A percentile compares a stretch with the other conserved stretches of the same genome.
Conservation (phyloP, 1,140 invertebrate species). For the Diorhabda sublineata region DNA sequence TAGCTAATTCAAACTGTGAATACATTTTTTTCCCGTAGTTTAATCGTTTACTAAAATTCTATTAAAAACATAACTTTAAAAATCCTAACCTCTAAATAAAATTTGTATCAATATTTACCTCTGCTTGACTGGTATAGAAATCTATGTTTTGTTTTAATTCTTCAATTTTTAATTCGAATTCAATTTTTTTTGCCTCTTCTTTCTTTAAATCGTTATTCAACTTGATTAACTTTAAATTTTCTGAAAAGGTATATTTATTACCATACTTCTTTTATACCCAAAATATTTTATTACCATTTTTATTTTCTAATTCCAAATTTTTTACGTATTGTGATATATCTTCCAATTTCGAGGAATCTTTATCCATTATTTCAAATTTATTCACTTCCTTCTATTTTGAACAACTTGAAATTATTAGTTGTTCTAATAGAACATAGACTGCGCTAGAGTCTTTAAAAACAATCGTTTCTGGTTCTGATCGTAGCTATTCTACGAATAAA, state of each 20-base stretch:
- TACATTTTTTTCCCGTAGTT: background rate
- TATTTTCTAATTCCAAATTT: background rate
- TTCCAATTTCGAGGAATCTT: too few species aligned
- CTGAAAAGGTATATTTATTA: background rate
- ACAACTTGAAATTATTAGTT: too few species aligned
- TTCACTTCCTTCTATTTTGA: too few species aligned
- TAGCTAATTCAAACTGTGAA: constrained; percentile 6
- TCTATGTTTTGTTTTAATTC: background rate
- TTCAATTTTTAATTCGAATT: constrained; percentile 5
- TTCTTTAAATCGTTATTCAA: background rate
- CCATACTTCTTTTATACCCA: too few species aligned
- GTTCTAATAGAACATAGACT: too few species aligned
- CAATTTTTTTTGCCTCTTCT: constrained; percentile 2
- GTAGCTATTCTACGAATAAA: too few species aligned
- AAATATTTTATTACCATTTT: background rate
- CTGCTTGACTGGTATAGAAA: background rate
- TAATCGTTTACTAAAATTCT: constrained; percentile 6
- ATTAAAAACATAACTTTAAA: background rate
- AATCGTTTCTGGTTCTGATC: too few species aligned
- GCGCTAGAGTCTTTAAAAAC: too few species aligned
- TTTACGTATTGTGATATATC: background rate
- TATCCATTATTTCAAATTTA: too few species aligned
- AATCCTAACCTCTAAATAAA: background rate
- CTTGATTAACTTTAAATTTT: background rate
- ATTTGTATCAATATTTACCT: background rate